phyloP scores from a whole-genome alignment of 2,888 invertebrate species.

The Syritta pipiens region DNA sequence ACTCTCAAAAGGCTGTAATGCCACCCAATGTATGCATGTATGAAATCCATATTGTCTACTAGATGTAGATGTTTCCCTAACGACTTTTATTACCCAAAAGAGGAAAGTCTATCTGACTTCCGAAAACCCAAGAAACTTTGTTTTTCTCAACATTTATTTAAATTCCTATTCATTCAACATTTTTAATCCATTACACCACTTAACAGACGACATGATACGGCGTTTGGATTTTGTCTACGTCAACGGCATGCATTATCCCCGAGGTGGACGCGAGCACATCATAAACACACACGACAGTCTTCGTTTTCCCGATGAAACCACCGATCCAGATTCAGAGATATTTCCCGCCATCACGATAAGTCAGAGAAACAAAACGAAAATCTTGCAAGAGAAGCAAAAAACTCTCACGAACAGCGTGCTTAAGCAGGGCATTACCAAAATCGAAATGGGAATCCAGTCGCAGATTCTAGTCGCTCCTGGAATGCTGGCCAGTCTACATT shows the following conservation, averaged over 20 bases:
- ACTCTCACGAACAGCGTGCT: slow-evolving; percentile 69
- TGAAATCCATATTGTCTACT: too few relatives aligned
- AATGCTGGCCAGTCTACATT: slow-evolving; percentile 80
- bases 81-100: too few relatives aligned
- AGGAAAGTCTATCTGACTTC: too few relatives aligned
- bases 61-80: too few relatives aligned
- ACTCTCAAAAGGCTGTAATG: too few relatives aligned
- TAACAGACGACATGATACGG: slow-evolving; percentile 75
- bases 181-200: not conserved
- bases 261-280: slow-evolving; percentile 28
- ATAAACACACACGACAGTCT: slow-evolving; percentile 71
- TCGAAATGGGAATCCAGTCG: slow-evolving; percentile 80
- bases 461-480: slow-evolving; percentile 79
- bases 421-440: slow-evolving; percentile 75
- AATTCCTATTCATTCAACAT: too few relatives aligned
- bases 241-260: slow-evolving; percentile 66
- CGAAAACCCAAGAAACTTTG: too few relatives aligned
- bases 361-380: slow-evolving; percentile 59
- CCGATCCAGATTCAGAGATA: slow-evolving; percentile 75
- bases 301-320: slow-evolving; percentile 72
- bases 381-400: slow-evolving; percentile 32
- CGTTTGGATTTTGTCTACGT: slow-evolving; percentile 75
- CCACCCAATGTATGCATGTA: too few relatives aligned
- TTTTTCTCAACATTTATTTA: not conserved
- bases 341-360: slow-evolving; percentile 73